Evolutionary conservation across 2,797 vertebrate genomes (phyloP), one percentile per base, ranked within the genome.

Genomic region (Syndactyla subalaris): DNA sequence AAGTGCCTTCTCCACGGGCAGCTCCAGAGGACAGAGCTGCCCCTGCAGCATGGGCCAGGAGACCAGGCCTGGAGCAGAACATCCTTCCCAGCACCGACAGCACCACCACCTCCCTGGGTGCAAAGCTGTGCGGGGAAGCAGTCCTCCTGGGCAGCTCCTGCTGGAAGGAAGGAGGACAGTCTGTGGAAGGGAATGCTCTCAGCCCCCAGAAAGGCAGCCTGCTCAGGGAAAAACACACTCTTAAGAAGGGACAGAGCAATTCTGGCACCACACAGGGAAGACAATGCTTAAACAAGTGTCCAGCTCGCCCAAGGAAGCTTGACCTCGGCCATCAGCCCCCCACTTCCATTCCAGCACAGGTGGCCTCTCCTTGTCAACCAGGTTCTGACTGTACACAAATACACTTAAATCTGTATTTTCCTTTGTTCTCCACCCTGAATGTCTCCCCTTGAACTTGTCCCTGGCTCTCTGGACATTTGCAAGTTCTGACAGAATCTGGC

Each of bases 61-160:
- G 27, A 51, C 17, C 39, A 36, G 27, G 65, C 36, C 8, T 15
- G 0, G 4, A 59, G 41, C 49, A 80, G 48, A 18, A 55, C 14
- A 5, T 8, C 57, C 57, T 38, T 10, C 51, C 52, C 23, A 24
- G 7, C 46, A 22, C 14, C 7, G 43, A 23, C 0, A 1, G 78
- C 46, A 65, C 13, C 32, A 38, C n/a, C 45, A 6, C 1, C 61
- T 5, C 75, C 24, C 23, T 0, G 1, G 52, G 43, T 18, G 65
- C 63, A 32, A 10, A 57, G 51, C 58, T 26, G 10, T 1, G 29
- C 17, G 12, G 27, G 39, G 41, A 57, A 54, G 39, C 39, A 46
- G 73, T 19, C 15, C 27, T 19, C 15, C 27, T 6, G 34, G 4
- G 0, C 0, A 26, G 72, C 54, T 34, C 11, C 41, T 1, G 2